Conservation (phyloP, 2,888 invertebrate genomes). For the Cremastobaeus sp. region DNA sequence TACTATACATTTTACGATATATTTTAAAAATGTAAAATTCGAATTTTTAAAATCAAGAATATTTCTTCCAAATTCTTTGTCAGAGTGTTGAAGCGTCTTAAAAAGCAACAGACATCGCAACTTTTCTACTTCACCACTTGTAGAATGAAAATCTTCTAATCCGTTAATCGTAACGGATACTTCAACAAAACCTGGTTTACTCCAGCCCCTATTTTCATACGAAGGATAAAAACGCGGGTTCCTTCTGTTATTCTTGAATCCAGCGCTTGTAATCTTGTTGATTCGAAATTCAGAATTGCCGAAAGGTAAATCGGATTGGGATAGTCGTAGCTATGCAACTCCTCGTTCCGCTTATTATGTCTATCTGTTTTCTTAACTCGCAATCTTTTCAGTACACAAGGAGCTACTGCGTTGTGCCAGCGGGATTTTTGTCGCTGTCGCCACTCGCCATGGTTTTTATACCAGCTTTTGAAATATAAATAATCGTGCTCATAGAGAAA, state of each 20-base stretch:
- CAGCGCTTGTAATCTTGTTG: constrained; percentile 8
- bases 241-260: background rate
- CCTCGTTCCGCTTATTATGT: constrained; percentile 50
- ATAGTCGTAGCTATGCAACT: constrained; percentile 15
- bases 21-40: too few species aligned
- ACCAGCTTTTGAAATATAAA: constrained; percentile 42
- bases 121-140: constrained; percentile 21
- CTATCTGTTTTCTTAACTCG: constrained; percentile 55
- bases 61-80: too few species aligned
- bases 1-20: too few species aligned
- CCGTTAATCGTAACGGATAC: constrained; percentile 17
- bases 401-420: constrained; percentile 30
- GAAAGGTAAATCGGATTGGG: constrained; percentile 43
- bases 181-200: constrained; percentile 6
- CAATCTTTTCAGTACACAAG: constrained; percentile 44
- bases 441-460: constrained; percentile 44
- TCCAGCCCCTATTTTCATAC: background rate
- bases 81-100: constrained; percentile 47
- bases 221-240: constrained; percentile 8
- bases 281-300: background rate
- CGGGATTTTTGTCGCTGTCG: constrained; percentile 36
- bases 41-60: too few species aligned
- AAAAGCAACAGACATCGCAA: background rate
- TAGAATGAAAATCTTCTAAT: background rate
- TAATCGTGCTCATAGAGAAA: constrained; percentile 41